A percentile compares a stretch with the other conserved stretches of the same genome.
phyloP scores from a whole-genome alignment of 2,888 invertebrate species.

The Ctenicera cuprea region DNA sequence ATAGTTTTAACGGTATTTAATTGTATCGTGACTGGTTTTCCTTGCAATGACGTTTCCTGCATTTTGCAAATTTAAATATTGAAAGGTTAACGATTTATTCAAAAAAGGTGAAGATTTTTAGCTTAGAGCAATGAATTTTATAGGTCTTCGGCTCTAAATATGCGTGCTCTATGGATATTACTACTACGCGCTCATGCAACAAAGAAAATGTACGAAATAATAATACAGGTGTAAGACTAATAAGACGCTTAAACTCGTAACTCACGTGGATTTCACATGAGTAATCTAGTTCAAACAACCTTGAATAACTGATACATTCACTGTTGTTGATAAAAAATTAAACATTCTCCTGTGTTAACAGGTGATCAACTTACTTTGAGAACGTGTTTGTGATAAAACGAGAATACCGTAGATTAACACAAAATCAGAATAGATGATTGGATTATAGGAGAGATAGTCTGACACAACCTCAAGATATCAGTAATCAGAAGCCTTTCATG shows the following conservation, averaged over 20 bases:
- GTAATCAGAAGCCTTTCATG: too few relatives aligned
- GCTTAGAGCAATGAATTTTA: not conserved
- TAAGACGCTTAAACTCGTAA: not conserved
- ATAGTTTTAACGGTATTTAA: conserved; percentile 2
- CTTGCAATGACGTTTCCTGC: conserved; percentile 26
- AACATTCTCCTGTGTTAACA: not conserved
- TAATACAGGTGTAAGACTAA: not conserved
- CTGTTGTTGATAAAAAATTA: not conserved
- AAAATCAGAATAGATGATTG: too few relatives aligned
- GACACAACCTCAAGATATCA: too few relatives aligned
- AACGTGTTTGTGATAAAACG: too few relatives aligned
- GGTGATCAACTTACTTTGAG: too few relatives aligned
- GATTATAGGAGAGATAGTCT: too few relatives aligned
- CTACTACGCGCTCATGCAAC: not conserved
- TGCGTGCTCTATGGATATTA: not conserved
- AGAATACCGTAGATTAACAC: too few relatives aligned
- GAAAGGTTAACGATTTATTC: not conserved
- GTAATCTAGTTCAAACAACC: conserved; percentile 7
- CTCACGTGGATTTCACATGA: conserved; percentile 15
- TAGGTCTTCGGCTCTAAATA: too few relatives aligned
- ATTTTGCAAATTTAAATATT: conserved; percentile 4
- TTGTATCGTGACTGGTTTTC: conserved; percentile 22
- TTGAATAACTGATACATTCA: conserved; percentile 1
- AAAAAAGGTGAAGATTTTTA: not conserved
- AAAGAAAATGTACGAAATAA: not conserved